Evolutionary conservation across 2,113 vertebrate species (phyloP), one percentile per base, ranked within the genome.

Genomic region (Melanocharis versteri): DNA sequence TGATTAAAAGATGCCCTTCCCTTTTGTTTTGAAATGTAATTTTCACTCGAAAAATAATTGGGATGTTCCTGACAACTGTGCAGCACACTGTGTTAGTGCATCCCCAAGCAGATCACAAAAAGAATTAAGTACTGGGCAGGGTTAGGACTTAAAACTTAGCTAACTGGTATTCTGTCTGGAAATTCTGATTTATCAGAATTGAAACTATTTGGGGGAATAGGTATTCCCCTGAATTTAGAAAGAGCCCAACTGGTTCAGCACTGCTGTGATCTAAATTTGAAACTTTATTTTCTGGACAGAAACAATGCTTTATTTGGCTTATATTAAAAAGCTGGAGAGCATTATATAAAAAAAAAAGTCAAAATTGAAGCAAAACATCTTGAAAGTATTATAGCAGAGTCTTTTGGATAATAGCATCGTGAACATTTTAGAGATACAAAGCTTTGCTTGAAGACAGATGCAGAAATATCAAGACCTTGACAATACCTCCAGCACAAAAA

Each of bases 361-460:
- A 57, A 37, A 93, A 86, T 33, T 61, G 76, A 90, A 93, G 64
- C 16, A 70, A 89, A 86, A 83, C 95, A 97, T 96, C 95, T 96
- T 96, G 95, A 96, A 96, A 77, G 60, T 70, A 77, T 97, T 96
- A 94, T 28, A 92, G 86, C 64, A 44, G 83, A 61, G 83, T 70
- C 56, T 89, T 88, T 93, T 81, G 92, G 89, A 81, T 95, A 93
- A 95, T 54, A 71, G 68, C 30, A 60, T 90, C 73, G 82, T 77
- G 94, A 77, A 83, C 2, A 6, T 72, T 92, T 90, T 30, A 70
- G 71, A 86, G 88, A 92, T 69, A 89, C 47, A 86, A 62, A 83
- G 64, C 53, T 94, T 83, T 92, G 77, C 92, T 92, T 77, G 76
- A 81, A 95, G 93, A 39, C 95, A 94, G 83, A 92, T 87, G 86